Evolutionary conservation across 2,888 invertebrate species (phyloP).

Genomic region (Melanophora roralis): DNA sequence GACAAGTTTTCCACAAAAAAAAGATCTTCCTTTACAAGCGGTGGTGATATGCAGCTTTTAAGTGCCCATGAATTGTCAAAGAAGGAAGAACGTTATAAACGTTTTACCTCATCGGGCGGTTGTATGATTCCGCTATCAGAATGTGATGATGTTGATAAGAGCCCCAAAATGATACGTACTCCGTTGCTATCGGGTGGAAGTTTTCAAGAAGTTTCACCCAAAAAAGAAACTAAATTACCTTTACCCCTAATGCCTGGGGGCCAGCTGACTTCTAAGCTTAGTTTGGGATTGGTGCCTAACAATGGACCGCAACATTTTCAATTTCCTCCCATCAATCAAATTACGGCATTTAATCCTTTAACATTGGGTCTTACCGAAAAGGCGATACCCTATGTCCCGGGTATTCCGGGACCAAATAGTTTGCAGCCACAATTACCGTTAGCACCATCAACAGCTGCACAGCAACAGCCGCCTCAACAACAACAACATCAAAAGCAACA

Average conservation of each 20-base stretch:
- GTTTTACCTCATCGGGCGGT: conserved; percentile 75
- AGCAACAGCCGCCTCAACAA: conserved; percentile 68
- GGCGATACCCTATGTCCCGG: conserved; percentile 90
- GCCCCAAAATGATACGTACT: conserved; percentile 87
- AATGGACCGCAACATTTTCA: conserved; percentile 78
- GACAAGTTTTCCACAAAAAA: conserved; percentile 52
- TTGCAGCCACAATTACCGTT: conserved; percentile 76
- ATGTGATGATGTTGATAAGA: conserved; percentile 81
- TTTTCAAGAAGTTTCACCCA: conserved; percentile 79
- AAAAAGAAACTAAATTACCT: conserved; percentile 51
- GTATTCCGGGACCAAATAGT: conserved; percentile 89
- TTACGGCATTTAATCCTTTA: conserved; percentile 84
- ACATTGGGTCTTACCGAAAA: conserved; percentile 83
- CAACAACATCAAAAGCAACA: conserved; percentile 50
- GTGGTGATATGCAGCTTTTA: conserved; percentile 65
- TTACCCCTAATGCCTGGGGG: conserved; percentile 76
- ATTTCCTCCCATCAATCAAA: conserved; percentile 83
- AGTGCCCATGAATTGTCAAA: conserved; percentile 61
- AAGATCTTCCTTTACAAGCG: conserved; percentile 55
- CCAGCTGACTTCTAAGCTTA: conserved; percentile 77
- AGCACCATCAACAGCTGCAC: conserved; percentile 69
- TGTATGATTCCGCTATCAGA: conserved; percentile 81
- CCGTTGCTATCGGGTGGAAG: conserved; percentile 90
- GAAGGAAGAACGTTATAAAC: conserved; percentile 72
- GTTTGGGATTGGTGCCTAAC: conserved; percentile 79